Base-by-base conservation (phyloP, 1,140 invertebrate genomes). In the Condylostylus longicornis region DNA sequence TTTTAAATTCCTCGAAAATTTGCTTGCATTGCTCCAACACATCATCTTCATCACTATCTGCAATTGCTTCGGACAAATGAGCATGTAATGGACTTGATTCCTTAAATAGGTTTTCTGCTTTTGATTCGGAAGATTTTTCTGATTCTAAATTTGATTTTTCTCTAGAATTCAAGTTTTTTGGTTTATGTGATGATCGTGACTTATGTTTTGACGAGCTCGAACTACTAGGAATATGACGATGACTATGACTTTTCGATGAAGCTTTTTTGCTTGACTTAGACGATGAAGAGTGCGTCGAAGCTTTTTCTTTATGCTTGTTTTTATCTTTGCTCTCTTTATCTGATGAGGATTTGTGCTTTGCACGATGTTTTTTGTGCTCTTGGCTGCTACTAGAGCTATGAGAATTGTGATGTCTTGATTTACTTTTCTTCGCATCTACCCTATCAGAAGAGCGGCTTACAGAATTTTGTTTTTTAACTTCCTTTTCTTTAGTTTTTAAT, bases 271-370 rank as follows among this genome's bases (percentile, higher is more conserved):
- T 43, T 6, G 30, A 21, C 5, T 47, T 48, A 0, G 46, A 44
- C 5, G 47, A 43, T 10, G 48, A 45, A 10, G 50, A 42, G 13
- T 49, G 43, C 19, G 37, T 43, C 35, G 29, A 42, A 31, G 42
- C 41, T 42, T 35, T 46, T 15, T 13, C 28, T 29, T 3, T 44
- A 20, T 45, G 48, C 4, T 55, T 51, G 0, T 37, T 33, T n/a
- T 48, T 38, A 25, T 46, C 38, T 38, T 46, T 40, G 37, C 42
- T 50, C 42, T 50, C 38, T 35, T 51, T 38, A 37, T 54, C 19
- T 42, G 43, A 33, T 9, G 50, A 42, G 21, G 47, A 43, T 38
- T 52, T 56, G 31, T 51, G 53, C 21, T 36, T 51, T 7, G 30
- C 20, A 17, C 7, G n/a, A 25, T 7, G 7, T 25, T 25, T 25